These are phyloP conservation scores for Coccyzus lansbergi DNA, from an alignment of 2,797 vertebrate species.

Conservation along the genomic window DNA sequence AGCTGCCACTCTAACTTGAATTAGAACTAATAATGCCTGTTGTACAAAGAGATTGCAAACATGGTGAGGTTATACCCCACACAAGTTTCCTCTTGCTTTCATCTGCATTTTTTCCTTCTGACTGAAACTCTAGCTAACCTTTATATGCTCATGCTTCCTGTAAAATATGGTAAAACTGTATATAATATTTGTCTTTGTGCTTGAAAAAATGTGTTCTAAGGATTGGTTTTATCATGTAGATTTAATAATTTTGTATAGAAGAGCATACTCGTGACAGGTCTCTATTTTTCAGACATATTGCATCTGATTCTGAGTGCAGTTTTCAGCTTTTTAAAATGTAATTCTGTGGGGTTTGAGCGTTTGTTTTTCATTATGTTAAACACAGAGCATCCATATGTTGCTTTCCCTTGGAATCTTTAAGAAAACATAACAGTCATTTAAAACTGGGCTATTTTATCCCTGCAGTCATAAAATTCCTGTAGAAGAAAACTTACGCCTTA, in stretches of 20 bases:
- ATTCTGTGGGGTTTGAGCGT: conserved; percentile 54
- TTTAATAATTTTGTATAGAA: conserved; percentile 41
- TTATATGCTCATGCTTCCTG: neutral
- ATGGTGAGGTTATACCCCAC: neutral
- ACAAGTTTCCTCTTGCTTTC: neutral
- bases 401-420: conserved; percentile 61
- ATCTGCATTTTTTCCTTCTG: neutral
- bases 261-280: neutral
- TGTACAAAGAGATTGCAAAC: neutral
- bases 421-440: conserved; percentile 63
- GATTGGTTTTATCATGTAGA: neutral
- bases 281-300: conserved; percentile 59
- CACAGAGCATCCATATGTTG: conserved; percentile 71
- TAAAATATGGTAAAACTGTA: neutral
- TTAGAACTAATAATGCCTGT: neutral
- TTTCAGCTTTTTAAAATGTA: conserved; percentile 58
- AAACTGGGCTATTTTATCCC: conserved; percentile 62
- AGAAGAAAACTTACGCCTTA: conserved; percentile 22
- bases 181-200: neutral
- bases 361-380: conserved; percentile 74
- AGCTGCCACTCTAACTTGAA: neutral
- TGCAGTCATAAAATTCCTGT: conserved; percentile 34
- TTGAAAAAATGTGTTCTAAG: conserved; percentile 13
- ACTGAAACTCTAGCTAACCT: neutral
- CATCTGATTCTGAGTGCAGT: conserved; percentile 30